phyloP scores from a whole-genome alignment of 2,113 vertebrate genomes.

The Actinemys pallida region DNA sequence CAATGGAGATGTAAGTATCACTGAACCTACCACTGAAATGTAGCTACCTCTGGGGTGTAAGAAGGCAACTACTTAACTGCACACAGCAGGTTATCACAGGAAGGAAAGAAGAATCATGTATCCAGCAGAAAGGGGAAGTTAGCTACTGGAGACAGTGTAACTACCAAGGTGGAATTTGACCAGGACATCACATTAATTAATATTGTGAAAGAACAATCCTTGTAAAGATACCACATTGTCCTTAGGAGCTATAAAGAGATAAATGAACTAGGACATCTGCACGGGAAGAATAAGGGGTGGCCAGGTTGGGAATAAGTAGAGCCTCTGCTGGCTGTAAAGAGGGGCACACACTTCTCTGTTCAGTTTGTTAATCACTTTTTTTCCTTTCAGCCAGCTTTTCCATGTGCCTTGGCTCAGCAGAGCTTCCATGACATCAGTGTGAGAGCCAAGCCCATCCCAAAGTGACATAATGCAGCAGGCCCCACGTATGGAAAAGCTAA shows the following conservation, averaged over 20 bases:
- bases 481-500: background rate
- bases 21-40: background rate
- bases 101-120: accelerated
- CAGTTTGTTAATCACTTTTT: accelerated
- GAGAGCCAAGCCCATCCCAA: background rate
- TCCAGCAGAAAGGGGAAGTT: background rate
- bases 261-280: background rate
- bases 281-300: background rate
- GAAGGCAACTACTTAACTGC: accelerated
- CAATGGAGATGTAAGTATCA: accelerated
- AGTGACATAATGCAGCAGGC: accelerated
- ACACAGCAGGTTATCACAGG: background rate
- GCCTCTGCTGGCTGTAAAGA: background rate
- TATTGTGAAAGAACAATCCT: background rate
- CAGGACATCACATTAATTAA: background rate
- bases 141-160: background rate
- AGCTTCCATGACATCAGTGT: background rate
- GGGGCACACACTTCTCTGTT: accelerated
- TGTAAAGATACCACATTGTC: background rate
- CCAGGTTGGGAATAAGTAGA: background rate
- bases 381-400: background rate
- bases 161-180: background rate
- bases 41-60: accelerated
- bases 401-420: background rate
- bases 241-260: background rate